Conservation (phyloP, 2,797 vertebrate genomes). For the Clarias fuscus region DNA sequence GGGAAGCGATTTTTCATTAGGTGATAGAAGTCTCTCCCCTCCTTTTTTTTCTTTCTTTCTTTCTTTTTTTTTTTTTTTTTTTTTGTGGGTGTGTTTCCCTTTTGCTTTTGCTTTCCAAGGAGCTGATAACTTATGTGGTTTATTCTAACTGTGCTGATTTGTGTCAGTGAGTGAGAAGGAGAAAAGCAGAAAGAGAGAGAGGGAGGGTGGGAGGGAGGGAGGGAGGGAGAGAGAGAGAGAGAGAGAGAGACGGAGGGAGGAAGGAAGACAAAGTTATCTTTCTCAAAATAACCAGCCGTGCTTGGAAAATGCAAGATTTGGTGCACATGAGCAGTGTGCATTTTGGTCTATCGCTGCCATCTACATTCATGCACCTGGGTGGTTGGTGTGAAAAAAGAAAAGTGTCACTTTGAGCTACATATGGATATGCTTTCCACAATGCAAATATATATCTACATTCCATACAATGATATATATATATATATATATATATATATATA, state of each 20-base stretch:
- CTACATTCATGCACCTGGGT: slow-evolving; percentile 53
- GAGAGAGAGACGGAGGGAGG: neutral
- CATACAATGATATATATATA: too few relatives aligned
- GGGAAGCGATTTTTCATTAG: slow-evolving; percentile 99
- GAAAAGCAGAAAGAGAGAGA: slow-evolving; percentile 52
- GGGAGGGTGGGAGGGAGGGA: slow-evolving; percentile 66
- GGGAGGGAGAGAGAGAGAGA: neutral
- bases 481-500: too few relatives aligned
- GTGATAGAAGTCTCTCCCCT: slow-evolving; percentile 91
- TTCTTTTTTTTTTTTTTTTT: slow-evolving; percentile 65
- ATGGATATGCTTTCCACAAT: neutral
- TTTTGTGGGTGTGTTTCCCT: slow-evolving; percentile 16
- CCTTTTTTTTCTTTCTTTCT: slow-evolving; percentile 46
- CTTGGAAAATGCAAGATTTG: slow-evolving; percentile 61
- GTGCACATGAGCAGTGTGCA: slow-evolving; percentile 51
- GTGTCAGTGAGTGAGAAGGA: slow-evolving; percentile 81
- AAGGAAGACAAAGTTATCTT: slow-evolving; percentile 61
- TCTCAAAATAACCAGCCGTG: slow-evolving; percentile 70
- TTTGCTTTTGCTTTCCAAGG: slow-evolving; percentile 88
- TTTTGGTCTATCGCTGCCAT: slow-evolving; percentile 64
- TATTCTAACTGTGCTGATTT: slow-evolving; percentile 99
- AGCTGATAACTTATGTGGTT: slow-evolving; percentile 99
- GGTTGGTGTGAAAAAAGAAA: slow-evolving; percentile 29
- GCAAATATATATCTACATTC: neutral
- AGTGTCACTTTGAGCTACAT: neutral